Evolutionary conservation across 1,140 invertebrate species (phyloP), one percentile per base, ranked within the genome.

Genomic region (Drosophila bocqueti): DNA sequence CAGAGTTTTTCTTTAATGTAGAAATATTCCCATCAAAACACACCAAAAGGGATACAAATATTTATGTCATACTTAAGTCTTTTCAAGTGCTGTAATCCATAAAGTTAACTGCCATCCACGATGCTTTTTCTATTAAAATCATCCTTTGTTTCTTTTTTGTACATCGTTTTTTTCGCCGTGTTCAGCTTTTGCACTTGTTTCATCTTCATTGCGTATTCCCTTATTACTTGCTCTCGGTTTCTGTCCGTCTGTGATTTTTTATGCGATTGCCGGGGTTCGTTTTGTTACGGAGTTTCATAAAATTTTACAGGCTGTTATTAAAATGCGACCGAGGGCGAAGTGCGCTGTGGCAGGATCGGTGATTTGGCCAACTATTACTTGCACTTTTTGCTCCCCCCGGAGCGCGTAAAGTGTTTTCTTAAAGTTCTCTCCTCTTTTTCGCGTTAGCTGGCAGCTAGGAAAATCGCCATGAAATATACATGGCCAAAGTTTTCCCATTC

Each of bases 301-400:
- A 89, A 89, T 72, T 89, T 67, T 89, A 75, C 65, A 71, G 68
- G 80, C 71, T 84, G 66, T 89, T 87, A 89, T 89, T 89, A 87
- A 87, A 81, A 87, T 66, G 83, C 67, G 64, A 66, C 65, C 55
- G 26, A 57, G 60, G 72, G 49, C n/a, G n/a, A 66, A 55, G 60
- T 61, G 60, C 21, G 42, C 16, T 26, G 10, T 29, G 26, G 29
- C 36, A n/a, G 47, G 11, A 18, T 61, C 43, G 47, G 38, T 47
- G 54, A 61, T 66, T 50, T 52, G 59, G 66, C 69, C 52, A 68
- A 87, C 84, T 89, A 87, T 89, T 87, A 87, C 73, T 81, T 89
- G 81, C 80, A 84, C 58, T 81, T 81, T 89, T 67, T 38, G 24
- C 47, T 16, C 24, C 8, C n/a, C n/a, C 1, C 0, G 1, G 52